phyloP scores from a whole-genome alignment of 2,113 vertebrate genomes.

The Podarcis muralis region DNA sequence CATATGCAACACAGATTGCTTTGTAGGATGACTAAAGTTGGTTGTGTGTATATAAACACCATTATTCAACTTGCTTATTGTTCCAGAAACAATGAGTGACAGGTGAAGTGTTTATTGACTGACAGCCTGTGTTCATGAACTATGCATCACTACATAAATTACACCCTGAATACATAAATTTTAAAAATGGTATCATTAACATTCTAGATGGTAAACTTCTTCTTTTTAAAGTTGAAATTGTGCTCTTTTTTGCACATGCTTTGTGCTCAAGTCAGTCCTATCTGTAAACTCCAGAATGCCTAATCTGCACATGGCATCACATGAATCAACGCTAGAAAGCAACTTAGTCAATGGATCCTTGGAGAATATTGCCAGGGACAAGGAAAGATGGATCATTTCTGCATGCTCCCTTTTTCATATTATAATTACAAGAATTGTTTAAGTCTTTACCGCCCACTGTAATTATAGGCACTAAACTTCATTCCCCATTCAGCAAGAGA shows the following conservation, averaged over 20 bases:
- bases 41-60: not conserved
- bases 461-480: slow-evolving; percentile 15
- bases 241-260: not conserved
- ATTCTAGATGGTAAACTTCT: not conserved
- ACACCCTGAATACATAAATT: not conserved
- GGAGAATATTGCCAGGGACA: not conserved
- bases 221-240: not conserved
- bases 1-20: slow-evolving; percentile 3
- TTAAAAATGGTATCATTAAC: not conserved
- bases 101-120: accelerated
- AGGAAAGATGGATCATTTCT: not conserved
- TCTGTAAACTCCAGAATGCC: not conserved
- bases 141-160: not conserved
- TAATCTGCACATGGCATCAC: not conserved
- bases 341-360: not conserved
- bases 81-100: not conserved
- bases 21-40: not conserved
- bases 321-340: not conserved
- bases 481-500: slow-evolving; percentile 4
- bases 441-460: not conserved
- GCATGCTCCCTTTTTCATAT: not conserved
- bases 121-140: not conserved
- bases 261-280: not conserved
- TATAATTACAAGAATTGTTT: not conserved
- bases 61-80: not conserved